Conservation (phyloP, 2,113 vertebrate species). For the Indicator indicator region DNA sequence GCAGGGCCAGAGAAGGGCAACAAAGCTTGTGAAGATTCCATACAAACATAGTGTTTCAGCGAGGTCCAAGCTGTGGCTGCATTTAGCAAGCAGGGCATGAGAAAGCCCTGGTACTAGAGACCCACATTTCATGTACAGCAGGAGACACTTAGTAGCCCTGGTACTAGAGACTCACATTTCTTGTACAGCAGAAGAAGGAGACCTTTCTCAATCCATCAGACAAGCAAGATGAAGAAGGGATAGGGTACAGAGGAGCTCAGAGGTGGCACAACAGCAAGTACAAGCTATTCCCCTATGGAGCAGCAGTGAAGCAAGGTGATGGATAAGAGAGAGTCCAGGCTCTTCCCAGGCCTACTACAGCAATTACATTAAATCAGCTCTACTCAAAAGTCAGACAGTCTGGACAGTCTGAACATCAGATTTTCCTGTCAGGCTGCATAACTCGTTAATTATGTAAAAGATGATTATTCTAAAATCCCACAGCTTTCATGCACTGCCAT, state of each 20-base stretch:
- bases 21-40: too few species aligned
- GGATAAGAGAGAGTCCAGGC: neutral
- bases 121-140: neutral
- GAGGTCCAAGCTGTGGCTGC: neutral
- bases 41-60: neutral
- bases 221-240: neutral
- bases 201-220: neutral
- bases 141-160: neutral
- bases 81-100: neutral
- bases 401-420: neutral
- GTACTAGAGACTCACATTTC: neutral
- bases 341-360: neutral
- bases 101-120: neutral
- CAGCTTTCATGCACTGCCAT: neutral
- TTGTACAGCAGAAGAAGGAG: neutral
- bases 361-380: neutral
- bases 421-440: neutral
- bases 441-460: neutral
- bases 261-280: neutral
- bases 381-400: neutral
- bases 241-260: neutral
- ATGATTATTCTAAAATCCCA: neutral
- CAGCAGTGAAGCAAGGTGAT: neutral
- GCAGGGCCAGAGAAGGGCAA: too few species aligned
- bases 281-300: neutral